Evolutionary conservation across 2,797 vertebrate genomes (phyloP).

Genomic region (Thalassophryne amazonica): DNA sequence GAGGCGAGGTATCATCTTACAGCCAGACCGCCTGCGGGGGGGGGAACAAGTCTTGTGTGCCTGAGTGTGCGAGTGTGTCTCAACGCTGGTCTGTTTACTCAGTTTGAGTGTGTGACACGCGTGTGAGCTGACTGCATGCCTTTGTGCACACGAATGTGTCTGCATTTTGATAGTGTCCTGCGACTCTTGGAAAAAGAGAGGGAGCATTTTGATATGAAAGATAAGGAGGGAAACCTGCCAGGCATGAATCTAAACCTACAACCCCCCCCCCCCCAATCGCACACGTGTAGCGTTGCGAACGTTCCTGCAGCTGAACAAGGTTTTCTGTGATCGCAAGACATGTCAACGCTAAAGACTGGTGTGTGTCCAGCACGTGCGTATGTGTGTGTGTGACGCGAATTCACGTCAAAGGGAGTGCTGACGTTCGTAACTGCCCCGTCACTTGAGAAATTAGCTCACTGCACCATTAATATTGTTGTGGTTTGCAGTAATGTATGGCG

Average conservation of each 20-base stretch:
- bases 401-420: slow-evolving; percentile 41
- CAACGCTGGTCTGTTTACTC: too few species aligned
- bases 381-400: slow-evolving; percentile 58
- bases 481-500: slow-evolving; percentile 30
- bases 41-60: slow-evolving; percentile 48
- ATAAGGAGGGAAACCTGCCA: slow-evolving; percentile 29
- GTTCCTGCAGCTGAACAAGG: slow-evolving; percentile 49
- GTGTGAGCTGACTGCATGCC: slow-evolving; percentile 18
- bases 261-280: neutral
- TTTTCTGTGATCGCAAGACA: slow-evolving; percentile 47
- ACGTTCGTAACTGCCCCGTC: slow-evolving; percentile 30
- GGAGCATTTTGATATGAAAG: slow-evolving; percentile 50
- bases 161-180: slow-evolving; percentile 29
- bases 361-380: slow-evolving; percentile 30
- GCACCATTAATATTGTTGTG: slow-evolving; percentile 43
- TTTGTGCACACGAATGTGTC: slow-evolving; percentile 9
- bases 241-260: too few species aligned
- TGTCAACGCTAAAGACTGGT: slow-evolving; percentile 42
- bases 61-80: slow-evolving; percentile 48
- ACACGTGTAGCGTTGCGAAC: slow-evolving; percentile 51
- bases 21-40: slow-evolving; percentile 73
- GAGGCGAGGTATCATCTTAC: slow-evolving; percentile 79
- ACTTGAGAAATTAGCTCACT: slow-evolving; percentile 44
- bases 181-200: slow-evolving; percentile 27
- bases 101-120: slow-evolving; percentile 6